Conservation (phyloP, 2,113 vertebrate genomes). For the Aphelocoma coerulescens region DNA sequence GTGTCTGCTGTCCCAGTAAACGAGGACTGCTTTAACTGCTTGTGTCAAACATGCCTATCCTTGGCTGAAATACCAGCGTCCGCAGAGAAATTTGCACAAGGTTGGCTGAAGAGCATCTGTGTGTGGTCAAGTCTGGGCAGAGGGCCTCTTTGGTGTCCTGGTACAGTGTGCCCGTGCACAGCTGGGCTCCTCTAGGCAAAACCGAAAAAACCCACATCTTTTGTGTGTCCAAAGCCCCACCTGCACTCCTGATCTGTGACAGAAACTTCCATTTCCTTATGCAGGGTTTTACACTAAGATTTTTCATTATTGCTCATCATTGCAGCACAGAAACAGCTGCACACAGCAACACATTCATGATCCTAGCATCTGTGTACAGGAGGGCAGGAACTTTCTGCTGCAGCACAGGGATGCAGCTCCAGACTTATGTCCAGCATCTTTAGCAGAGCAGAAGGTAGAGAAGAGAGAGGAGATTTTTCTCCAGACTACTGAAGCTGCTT, state of each 20-base stretch:
- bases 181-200: background rate
- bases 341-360: background rate
- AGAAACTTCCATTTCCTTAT: background rate
- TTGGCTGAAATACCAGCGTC: background rate
- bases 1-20: background rate
- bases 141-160: background rate
- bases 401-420: no score
- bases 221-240: background rate
- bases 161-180: accelerated
- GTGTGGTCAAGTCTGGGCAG: background rate
- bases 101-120: background rate
- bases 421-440: background rate
- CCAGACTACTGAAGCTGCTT: background rate
- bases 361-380: background rate
- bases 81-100: background rate
- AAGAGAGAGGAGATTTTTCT: background rate
- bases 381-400: background rate
- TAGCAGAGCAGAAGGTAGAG: background rate
- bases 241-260: background rate
- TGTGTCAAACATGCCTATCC: background rate
- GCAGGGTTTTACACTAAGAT: background rate
- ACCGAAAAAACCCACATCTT: background rate
- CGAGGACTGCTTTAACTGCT: background rate
- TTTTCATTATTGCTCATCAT: background rate
- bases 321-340: background rate